Evolutionary conservation across 1,140 invertebrate genomes (phyloP).

Genomic region (Rhagoletis zephyria): DNA sequence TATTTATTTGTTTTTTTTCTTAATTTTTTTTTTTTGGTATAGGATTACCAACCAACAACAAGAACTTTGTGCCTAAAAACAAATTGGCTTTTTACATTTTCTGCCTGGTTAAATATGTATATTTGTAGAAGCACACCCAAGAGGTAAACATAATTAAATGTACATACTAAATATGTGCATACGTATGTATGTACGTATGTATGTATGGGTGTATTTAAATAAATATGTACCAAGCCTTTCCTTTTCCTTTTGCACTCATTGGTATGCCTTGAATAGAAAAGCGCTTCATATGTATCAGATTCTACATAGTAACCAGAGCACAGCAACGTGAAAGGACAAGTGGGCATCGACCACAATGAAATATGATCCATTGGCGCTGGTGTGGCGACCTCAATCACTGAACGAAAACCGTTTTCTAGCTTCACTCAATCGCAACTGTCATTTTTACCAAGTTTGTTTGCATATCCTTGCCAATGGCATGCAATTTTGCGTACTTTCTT

Average conservation of each 20-base stretch:
- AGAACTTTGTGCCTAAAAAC: not conserved
- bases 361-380: not conserved
- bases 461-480: no score
- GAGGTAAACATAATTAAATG: not conserved
- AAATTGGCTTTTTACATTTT: conserved; percentile 14
- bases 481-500: no score
- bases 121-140: not conserved
- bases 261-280: not conserved
- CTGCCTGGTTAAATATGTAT: not conserved
- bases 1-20: not conserved
- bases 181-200: not conserved
- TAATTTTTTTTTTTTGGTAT: conserved; percentile 3
- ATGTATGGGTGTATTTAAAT: not conserved
- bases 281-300: not conserved
- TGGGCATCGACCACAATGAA: not conserved
- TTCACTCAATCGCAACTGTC: not conserved
- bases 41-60: not conserved
- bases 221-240: not conserved
- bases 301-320: conserved; percentile 10
- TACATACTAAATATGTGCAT: no score
- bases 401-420: not conserved
- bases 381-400: conserved; percentile 39
- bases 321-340: conserved; percentile 18
- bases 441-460: no score
- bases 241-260: not conserved